phyloP scores from a whole-genome alignment of 2,113 vertebrate species.

The Melanerpes formicivorus region DNA sequence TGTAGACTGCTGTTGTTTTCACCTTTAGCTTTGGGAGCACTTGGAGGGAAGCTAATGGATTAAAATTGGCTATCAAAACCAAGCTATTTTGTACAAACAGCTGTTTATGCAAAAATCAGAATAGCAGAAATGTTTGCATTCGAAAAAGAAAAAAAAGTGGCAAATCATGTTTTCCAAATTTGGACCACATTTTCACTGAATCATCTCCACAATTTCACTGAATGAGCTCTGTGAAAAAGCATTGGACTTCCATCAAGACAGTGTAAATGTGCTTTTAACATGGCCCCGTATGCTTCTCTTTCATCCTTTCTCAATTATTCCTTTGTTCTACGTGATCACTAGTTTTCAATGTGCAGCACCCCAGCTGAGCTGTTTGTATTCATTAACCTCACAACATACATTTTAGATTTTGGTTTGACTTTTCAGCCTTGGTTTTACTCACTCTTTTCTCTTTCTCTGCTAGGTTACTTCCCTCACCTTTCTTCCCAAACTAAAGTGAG shows the following conservation, averaged over 20 bases:
- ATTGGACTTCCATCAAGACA: neutral
- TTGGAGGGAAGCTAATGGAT: neutral
- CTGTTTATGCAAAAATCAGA: neutral
- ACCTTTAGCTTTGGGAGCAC: neutral
- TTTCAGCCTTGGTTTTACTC: neutral
- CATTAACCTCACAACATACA: conserved; percentile 32
- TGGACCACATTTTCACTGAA: neutral
- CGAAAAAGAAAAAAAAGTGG: neutral
- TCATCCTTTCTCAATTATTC: conserved; percentile 9
- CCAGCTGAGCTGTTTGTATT: conserved; percentile 2
- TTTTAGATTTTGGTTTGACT: conserved; percentile 2
- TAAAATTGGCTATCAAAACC: neutral
- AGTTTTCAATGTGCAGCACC: conserved; percentile 12
- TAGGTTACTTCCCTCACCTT: neutral
- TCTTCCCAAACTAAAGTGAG: neutral
- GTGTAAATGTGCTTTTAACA: conserved; percentile 12
- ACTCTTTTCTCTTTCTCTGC: neutral
- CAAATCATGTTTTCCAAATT: neutral
- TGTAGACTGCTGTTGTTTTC: neutral
- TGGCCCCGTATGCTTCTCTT: neutral
- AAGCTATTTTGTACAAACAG: neutral
- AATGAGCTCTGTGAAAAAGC: neutral
- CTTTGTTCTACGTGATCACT: conserved; percentile 23
- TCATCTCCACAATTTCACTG: neutral
- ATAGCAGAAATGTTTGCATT: neutral